These are phyloP conservation scores for Caenorhabditis virilis DNA, from an alignment of 2,888 invertebrate genomes.

Conservation along the genomic window DNA sequence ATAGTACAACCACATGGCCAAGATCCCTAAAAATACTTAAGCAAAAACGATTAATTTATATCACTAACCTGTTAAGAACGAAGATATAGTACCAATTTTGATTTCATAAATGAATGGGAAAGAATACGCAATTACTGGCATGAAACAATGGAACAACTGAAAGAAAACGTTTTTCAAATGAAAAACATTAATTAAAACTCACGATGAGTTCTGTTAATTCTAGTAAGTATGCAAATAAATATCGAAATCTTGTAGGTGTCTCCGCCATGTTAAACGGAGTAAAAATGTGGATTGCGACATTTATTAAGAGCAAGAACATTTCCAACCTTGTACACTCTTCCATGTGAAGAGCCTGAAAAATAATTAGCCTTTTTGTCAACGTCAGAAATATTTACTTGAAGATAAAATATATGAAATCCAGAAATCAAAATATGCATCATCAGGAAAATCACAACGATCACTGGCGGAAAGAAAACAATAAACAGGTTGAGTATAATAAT, in stretches of 20 bases:
- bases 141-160: too few species aligned
- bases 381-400: neutral
- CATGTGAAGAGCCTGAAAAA: constrained; percentile 36
- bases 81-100: too few species aligned
- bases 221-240: constrained; percentile 44
- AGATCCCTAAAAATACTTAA: neutral
- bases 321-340: constrained; percentile 36
- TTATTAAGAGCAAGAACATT: constrained; percentile 42
- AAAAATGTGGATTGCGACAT: constrained; percentile 53
- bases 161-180: too few species aligned
- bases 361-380: too few species aligned
- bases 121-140: too few species aligned
- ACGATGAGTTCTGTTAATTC: constrained; percentile 54
- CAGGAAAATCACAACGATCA: too few species aligned
- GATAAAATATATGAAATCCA: neutral
- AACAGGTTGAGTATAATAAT: constrained; percentile 30
- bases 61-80: too few species aligned
- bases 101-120: too few species aligned
- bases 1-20: neutral
- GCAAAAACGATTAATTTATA: neutral
- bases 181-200: constrained; percentile 8
- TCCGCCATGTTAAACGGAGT: constrained; percentile 62
- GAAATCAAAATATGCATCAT: neutral
- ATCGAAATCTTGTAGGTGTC: constrained; percentile 49
- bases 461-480: constrained; percentile 22